These are phyloP conservation scores for Etheostoma nigrum DNA, from an alignment of 2,797 vertebrate species.

Conservation along the genomic window DNA sequence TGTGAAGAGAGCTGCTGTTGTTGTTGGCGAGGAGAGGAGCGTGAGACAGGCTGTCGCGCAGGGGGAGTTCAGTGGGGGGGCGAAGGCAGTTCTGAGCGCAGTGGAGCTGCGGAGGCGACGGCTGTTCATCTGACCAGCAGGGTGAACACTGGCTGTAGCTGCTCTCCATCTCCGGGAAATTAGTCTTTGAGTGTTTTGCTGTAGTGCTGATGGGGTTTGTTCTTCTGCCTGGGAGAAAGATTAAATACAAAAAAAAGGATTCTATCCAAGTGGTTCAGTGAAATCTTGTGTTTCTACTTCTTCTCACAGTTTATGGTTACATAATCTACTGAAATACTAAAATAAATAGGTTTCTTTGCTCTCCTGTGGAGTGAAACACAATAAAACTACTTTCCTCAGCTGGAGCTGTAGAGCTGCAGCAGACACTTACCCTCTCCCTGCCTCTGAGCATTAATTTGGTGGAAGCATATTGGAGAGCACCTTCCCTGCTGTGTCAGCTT, in stretches of 20 bases:
- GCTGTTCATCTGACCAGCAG: slow-evolving; percentile 77
- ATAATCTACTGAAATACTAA: background rate
- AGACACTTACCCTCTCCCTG: slow-evolving; percentile 85
- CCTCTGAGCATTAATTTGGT: slow-evolving; percentile 82
- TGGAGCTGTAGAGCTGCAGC: background rate
- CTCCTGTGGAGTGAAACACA: background rate
- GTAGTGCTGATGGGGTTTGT: slow-evolving; percentile 74
- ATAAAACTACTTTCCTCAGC: background rate
- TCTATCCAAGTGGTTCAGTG: background rate
- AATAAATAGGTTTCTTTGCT: slow-evolving; percentile 9
- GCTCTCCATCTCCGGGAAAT: slow-evolving; percentile 83
- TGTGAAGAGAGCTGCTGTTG: slow-evolving; percentile 55
- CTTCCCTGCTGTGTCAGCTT: slow-evolving; percentile 85
- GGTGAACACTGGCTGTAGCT: slow-evolving; percentile 76
- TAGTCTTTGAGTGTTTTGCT: slow-evolving; percentile 66
- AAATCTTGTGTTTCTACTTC: background rate
- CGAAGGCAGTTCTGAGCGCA: slow-evolving; percentile 45
- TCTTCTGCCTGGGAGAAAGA: slow-evolving; percentile 78
- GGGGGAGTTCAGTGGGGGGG: slow-evolving; percentile 49
- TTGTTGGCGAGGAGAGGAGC: slow-evolving; percentile 70
- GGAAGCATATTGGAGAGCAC: slow-evolving; percentile 81
- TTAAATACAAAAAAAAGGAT: background rate
- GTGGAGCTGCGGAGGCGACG: slow-evolving; percentile 62
- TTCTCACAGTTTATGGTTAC: background rate
- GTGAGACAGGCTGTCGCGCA: slow-evolving; percentile 52